phyloP scores from a whole-genome alignment of 2,888 invertebrate genomes.

The Diogma glabrata region DNA sequence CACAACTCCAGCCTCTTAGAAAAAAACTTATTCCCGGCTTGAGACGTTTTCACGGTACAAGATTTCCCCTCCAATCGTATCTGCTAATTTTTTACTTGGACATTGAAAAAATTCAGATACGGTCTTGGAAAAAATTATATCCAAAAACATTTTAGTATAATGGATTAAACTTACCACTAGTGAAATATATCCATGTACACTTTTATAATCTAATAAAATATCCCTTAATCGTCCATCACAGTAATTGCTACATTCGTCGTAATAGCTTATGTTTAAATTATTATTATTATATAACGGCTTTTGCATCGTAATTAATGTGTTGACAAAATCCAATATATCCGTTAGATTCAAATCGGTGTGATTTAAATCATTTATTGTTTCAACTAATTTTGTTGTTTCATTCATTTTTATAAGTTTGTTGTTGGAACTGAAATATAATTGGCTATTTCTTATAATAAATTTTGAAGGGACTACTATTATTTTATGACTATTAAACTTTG shows the following conservation, averaged over 20 bases:
- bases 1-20: too few relatives aligned
- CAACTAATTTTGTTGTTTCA: constrained; percentile 5
- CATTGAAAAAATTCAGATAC: too few relatives aligned
- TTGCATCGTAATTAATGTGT: constrained; percentile 2
- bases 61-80: too few relatives aligned
- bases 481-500: too few relatives aligned
- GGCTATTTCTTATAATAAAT: too few relatives aligned
- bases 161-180: constrained; percentile 67
- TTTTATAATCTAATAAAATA: constrained; percentile 49
- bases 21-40: too few relatives aligned
- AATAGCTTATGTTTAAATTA: neutral
- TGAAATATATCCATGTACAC: constrained; percentile 72
- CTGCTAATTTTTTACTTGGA: too few relatives aligned
- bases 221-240: constrained; percentile 49
- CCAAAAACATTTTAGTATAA: too few relatives aligned
- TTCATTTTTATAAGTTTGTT: constrained; percentile 3
- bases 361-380: constrained; percentile 1
- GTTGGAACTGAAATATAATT: too few relatives aligned
- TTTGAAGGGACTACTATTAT: too few relatives aligned
- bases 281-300: constrained; percentile 5
- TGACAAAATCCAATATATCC: constrained; percentile 5
- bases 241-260: constrained; percentile 34
- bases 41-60: too few relatives aligned
- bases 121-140: too few relatives aligned
- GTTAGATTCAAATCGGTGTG: constrained; percentile 1